These are phyloP conservation scores for Uropsilus gracilis DNA, from an alignment of 2,113 vertebrate genomes.

Conservation along the genomic window DNA sequence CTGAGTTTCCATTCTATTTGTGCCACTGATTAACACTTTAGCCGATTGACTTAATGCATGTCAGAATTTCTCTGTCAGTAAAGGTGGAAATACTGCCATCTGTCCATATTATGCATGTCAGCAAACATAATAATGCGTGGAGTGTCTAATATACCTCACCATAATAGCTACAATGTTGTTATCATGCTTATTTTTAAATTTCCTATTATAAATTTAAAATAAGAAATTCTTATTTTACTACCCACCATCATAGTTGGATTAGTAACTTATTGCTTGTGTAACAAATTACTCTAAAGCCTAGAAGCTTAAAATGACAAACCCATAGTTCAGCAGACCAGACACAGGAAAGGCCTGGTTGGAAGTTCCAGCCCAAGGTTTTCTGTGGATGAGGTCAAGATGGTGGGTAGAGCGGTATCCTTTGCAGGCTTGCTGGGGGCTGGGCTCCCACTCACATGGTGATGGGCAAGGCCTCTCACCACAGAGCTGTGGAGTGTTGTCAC, in stretches of 20 bases:
- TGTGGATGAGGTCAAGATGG: too few species aligned
- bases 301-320: neutral
- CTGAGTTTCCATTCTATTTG: neutral
- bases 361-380: neutral
- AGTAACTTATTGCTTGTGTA: neutral
- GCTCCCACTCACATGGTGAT: neutral
- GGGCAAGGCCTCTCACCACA: too few species aligned
- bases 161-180: neutral
- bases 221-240: neutral
- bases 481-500: neutral
- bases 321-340: neutral
- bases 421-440: neutral
- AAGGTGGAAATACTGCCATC: neutral
- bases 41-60: neutral
- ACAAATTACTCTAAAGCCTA: neutral
- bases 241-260: neutral
- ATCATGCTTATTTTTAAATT: neutral
- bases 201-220: neutral
- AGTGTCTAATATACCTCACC: neutral
- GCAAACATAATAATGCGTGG: neutral
- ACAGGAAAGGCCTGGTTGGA: neutral
- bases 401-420: too few species aligned
- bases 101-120: neutral
- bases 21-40: neutral
- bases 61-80: neutral